Evolutionary conservation across 2,888 invertebrate genomes (phyloP).

Genomic region (Melieria omissa): DNA sequence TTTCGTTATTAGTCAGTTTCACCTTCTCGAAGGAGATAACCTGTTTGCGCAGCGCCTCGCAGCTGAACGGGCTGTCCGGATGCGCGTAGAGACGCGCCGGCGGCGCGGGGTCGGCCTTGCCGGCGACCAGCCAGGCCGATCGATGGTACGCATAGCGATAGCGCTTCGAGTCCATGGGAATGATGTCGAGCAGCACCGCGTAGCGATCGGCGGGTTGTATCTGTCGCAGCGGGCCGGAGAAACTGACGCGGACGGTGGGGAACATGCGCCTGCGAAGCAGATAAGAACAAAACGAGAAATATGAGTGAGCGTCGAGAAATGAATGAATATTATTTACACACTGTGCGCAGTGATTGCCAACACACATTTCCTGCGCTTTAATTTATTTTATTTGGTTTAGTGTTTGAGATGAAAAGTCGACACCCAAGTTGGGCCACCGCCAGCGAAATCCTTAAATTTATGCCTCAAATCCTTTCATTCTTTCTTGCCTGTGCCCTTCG

Average conservation of each 20-base stretch:
- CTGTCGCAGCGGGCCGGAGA: slow-evolving; percentile 74
- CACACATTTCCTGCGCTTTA: too few species aligned
- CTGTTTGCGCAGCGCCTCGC: slow-evolving; percentile 94
- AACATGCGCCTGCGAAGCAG: slow-evolving; percentile 88
- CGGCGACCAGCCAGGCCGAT: slow-evolving; percentile 97
- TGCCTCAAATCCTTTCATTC: slow-evolving; percentile 34
- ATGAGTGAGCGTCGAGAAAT: background rate
- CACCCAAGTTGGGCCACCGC: slow-evolving; percentile 29
- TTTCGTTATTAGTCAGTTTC: slow-evolving; percentile 97
- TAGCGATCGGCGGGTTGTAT: slow-evolving; percentile 85
- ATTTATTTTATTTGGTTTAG: background rate
- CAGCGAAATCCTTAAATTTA: slow-evolving; percentile 37
- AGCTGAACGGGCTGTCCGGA: slow-evolving; percentile 95
- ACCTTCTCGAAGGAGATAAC: slow-evolving; percentile 98
- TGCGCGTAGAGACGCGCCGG: slow-evolving; percentile 93
- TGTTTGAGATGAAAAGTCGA: slow-evolving; percentile 23
- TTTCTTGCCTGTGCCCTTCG: background rate
- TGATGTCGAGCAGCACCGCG: slow-evolving; percentile 93
- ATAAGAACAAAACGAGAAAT: background rate
- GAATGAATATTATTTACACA: slow-evolving; percentile 17
- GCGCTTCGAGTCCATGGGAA: slow-evolving; percentile 95
- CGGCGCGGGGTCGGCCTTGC: slow-evolving; percentile 96
- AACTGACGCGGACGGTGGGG: slow-evolving; percentile 94
- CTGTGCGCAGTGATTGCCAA: too few species aligned
- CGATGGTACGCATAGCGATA: slow-evolving; percentile 98